Evolutionary conservation across 2,797 vertebrate species (phyloP).

Genomic region (Nasua narica): DNA sequence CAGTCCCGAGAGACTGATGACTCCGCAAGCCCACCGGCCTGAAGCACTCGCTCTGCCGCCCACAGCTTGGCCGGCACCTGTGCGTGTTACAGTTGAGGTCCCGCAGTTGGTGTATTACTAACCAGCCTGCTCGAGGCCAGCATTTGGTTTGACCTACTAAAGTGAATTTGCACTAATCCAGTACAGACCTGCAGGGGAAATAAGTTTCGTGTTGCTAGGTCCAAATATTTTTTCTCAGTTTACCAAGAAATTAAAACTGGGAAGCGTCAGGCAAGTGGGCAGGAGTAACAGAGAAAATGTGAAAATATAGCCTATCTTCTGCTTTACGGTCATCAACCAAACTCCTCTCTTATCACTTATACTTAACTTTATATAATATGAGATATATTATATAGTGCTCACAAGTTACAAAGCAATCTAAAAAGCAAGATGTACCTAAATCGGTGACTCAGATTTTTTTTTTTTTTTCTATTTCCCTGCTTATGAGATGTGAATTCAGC

Average conservation of each 20-base stretch:
- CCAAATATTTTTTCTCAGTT: slow-evolving; percentile 51
- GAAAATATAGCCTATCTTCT: slow-evolving; percentile 29
- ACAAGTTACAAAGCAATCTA: background rate
- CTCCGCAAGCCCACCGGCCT: background rate
- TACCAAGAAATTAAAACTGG: slow-evolving; percentile 48
- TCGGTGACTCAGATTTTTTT: background rate
- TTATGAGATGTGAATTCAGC: slow-evolving; percentile 36
- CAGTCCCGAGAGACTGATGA: background rate
- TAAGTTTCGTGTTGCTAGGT: background rate
- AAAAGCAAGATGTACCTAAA: slow-evolving; percentile 36
- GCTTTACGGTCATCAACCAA: background rate
- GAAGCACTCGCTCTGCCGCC: background rate
- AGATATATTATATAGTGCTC: background rate
- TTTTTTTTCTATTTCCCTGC: slow-evolving; percentile 47
- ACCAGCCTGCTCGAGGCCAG: background rate
- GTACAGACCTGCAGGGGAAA: slow-evolving; percentile 11
- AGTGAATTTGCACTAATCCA: slow-evolving; percentile 7
- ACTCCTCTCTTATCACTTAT: background rate
- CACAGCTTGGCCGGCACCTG: background rate
- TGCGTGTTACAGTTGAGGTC: background rate
- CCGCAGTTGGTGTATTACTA: background rate
- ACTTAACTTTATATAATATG: background rate
- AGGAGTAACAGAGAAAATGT: slow-evolving; percentile 10
- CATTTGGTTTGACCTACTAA: background rate
- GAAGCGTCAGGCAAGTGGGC: background rate